These are phyloP conservation scores for Drosophila recens DNA, from an alignment of 2,888 invertebrate genomes.

Conservation along the genomic window DNA sequence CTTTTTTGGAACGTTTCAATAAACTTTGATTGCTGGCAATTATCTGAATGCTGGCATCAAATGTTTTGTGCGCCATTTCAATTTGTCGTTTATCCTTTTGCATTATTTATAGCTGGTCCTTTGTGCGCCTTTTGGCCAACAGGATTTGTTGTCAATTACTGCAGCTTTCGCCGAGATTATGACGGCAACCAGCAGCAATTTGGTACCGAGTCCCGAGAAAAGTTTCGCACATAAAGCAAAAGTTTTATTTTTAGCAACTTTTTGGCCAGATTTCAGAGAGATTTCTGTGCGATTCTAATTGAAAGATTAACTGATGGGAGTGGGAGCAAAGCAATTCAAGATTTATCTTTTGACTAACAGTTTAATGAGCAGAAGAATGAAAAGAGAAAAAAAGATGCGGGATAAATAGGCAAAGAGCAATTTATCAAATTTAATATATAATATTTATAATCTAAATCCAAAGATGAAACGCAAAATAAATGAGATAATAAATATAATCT, in stretches of 20 bases:
- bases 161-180: slow-evolving; percentile 41
- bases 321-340: slow-evolving; percentile 16
- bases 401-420: background rate
- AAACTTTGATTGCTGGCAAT: slow-evolving; percentile 79
- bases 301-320: slow-evolving; percentile 37
- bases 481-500: background rate
- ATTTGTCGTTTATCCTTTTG: slow-evolving; percentile 63
- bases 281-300: slow-evolving; percentile 29
- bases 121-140: slow-evolving; percentile 29
- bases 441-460: background rate
- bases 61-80: slow-evolving; percentile 45
- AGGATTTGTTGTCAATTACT: slow-evolving; percentile 69
- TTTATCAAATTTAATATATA: too few relatives aligned
- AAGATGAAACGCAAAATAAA: background rate
- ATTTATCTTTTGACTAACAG: slow-evolving; percentile 32
- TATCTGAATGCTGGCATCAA: slow-evolving; percentile 71
- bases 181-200: slow-evolving; percentile 67
- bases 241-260: slow-evolving; percentile 24
- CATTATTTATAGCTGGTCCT: slow-evolving; percentile 56
- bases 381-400: background rate
- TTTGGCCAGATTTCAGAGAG: slow-evolving; percentile 14
- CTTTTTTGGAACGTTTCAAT: slow-evolving; percentile 61
- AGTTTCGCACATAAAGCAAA: slow-evolving; percentile 52
- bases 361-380: background rate
- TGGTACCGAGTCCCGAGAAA: slow-evolving; percentile 28